Base-by-base conservation (phyloP, 1,140 invertebrate genomes). In the Capitella teleta region DNA sequence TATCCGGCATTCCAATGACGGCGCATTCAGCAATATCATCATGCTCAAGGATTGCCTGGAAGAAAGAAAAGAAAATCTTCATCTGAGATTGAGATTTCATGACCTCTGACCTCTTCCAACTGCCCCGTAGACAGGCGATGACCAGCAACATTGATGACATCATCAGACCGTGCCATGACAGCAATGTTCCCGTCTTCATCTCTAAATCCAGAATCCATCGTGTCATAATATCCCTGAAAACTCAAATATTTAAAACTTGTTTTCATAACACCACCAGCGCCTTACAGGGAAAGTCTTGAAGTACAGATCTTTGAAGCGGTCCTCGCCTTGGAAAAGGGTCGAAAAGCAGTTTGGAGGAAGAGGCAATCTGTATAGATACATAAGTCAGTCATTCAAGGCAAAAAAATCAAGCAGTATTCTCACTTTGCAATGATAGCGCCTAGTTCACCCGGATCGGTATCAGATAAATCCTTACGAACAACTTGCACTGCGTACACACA, bases 101-200 rank as follows among this genome's bases (percentile, higher is more conserved):
- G n/a, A 25, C 21, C 26, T 18, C n/a, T 52, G 45, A 70, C 72
- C 63, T 94, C 87, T 67, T 95, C 91, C 6, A 96, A 64, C 0
- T 85, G 85, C 1, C 84, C 80, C 0, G 89, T 90, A 0, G 87
- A 90, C 10, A 96, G 72, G 37, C 90, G 74, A 63, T 94, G 89
- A 0, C 91, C 90, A 2, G 91, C 85, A 0, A 95, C 89, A 63
- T 95, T 95, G 48, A 96, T 94, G n/a, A 96, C 82, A 68, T 96
- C 91, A 72, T 96, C 91, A 48, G 86, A 86, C 21, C 91, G 74
- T 0, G 89, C 84, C 26, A 87, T 86, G 0, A 95, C 86, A 61
- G 84, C 87, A 1, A 95, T 76, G 49, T 88, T 87, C 3, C 87
- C 88, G 52, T 83, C 80, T 45, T 84, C 78, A 61, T 92, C 87